Percentiles rank a stretch among this genome's conserved stretches.
These are phyloP conservation scores for Corythornis vintsioides DNA, from an alignment of 2,113 vertebrate genomes.

Conservation along the genomic window DNA sequence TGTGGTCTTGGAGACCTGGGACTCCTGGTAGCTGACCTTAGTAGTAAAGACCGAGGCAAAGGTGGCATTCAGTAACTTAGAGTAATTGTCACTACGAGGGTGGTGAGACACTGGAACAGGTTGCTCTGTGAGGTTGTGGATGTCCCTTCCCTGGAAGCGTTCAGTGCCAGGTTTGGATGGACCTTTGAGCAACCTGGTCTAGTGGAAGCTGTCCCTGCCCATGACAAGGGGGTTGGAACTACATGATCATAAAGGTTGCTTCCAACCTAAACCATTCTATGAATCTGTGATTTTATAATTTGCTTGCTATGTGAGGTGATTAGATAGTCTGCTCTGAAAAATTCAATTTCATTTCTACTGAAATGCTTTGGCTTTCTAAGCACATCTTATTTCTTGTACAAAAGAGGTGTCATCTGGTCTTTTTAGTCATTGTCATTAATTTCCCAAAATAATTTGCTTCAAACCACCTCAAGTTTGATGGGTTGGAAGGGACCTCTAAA, in stretches of 20 bases:
- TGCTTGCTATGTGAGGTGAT: slow-evolving; percentile 24
- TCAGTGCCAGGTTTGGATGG: neutral
- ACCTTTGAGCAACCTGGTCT: neutral
- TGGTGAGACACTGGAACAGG: neutral
- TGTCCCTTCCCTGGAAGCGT: neutral
- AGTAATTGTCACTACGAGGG: neutral
- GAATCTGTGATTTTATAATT: neutral
- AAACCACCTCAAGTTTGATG: neutral
- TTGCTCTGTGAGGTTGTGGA: neutral
- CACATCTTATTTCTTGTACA: slow-evolving; percentile 43
- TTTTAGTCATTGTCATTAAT: neutral
- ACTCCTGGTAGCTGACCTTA: too few species aligned
- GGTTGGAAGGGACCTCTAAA: too few species aligned
- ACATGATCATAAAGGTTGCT: neutral
- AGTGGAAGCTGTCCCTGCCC: neutral
- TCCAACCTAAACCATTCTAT: neutral
- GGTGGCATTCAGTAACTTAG: too few species aligned
- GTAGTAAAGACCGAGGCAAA: too few species aligned
- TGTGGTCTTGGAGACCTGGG: too few species aligned
- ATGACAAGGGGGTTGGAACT: neutral
- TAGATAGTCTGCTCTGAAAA: slow-evolving; percentile 61
- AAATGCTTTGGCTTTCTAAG: slow-evolving; percentile 47
- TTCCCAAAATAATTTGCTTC: neutral
- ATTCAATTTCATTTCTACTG: slow-evolving; percentile 59
- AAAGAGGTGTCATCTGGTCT: slow-evolving; percentile 23